A percentile compares a stretch with the other conserved stretches of the same genome.
Evolutionary conservation across 2,888 invertebrate species (phyloP).

Genomic region (Netelia inedita): DNA sequence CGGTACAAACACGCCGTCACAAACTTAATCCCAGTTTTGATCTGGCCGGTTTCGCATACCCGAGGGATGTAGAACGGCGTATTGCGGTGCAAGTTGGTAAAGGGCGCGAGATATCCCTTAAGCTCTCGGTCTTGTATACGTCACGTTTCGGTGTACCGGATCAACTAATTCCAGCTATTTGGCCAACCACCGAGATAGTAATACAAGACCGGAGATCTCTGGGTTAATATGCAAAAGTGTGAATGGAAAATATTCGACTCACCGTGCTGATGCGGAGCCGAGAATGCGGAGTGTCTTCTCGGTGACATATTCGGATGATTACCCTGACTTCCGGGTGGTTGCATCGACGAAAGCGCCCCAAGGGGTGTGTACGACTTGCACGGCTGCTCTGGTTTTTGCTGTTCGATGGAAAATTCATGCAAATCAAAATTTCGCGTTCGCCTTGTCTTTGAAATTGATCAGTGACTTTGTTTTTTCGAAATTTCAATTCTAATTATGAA

Average conservation of each 20-base stretch:
- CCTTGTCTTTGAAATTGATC: neutral
- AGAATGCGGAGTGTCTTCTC: constrained; percentile 84
- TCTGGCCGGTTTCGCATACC: constrained; percentile 14
- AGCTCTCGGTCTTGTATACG: constrained; percentile 29
- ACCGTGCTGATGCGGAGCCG: constrained; percentile 88
- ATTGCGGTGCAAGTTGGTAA: constrained; percentile 22
- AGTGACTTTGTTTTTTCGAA: neutral
- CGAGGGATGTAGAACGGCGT: constrained; percentile 6
- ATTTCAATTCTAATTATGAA: constrained; percentile 2
- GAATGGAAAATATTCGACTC: constrained; percentile 83
- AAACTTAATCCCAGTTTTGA: constrained; percentile 47
- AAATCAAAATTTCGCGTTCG: no score
- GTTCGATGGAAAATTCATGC: constrained; percentile 42
- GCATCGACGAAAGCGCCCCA: constrained; percentile 94
- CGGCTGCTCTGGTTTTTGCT: constrained; percentile 84
- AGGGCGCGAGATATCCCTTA: constrained; percentile 29
- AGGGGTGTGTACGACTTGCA: constrained; percentile 93
- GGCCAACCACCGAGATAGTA: neutral
- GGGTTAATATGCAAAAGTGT: constrained; percentile 80
- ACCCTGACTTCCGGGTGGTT: constrained; percentile 90
- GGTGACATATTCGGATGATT: constrained; percentile 84
- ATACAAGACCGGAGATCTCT: neutral
- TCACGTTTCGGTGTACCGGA: constrained; percentile 15
- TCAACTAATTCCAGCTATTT: constrained; percentile 37
- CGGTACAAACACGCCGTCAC: neutral